Base-by-base conservation (phyloP, 2,113 vertebrate genomes). In the Gavialis gangeticus region DNA sequence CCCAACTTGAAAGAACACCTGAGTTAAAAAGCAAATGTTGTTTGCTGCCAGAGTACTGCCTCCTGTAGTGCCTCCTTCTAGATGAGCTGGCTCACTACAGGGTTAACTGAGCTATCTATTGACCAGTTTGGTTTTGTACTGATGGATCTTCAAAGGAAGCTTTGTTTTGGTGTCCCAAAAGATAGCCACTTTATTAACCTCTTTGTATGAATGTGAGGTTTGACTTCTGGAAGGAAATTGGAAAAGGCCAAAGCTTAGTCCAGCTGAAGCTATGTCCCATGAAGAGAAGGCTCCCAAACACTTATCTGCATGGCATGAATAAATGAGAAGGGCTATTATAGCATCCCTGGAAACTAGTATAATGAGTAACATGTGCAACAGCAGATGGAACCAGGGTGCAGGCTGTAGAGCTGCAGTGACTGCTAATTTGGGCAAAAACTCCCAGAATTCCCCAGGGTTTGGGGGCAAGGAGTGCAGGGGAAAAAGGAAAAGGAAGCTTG, bases 121-220 rank as follows among this genome's bases (percentile, higher is more conserved):
- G 25, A 75, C 46, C 25, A 25, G 30, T 7, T 15, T 15, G 22
- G 59, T 60, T 56, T 64, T 5, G 56, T 14, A 12, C 34, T 66
- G 25, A 56, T 1, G 0, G 34, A 28, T 14, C 28, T 87, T 11
- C 64, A 18, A 92, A 5, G 57, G 34, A 62, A 14, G 15, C 13
- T 10, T 24, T 34, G 16, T 46, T 60, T 9, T 46, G 46, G 46
- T 46, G 46, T 46, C 7, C 46, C 46, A 46, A 46, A 46, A 46
- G 46, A 46, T 46, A 46, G 46, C 46, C 7, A 46, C 46, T 34
- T 37, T 37, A 37, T 22, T 34, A 71, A 24, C 18, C 9, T 75
- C 30, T 12, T 24, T 0, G 0, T 4, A 60, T 28, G 27, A 92
- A n/a, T 10, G 79, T 37, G 7, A 66, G 25, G 15, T 10, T 3